phyloP scores from a whole-genome alignment of 2,888 invertebrate species.

The Sarcophaga carnaria region DNA sequence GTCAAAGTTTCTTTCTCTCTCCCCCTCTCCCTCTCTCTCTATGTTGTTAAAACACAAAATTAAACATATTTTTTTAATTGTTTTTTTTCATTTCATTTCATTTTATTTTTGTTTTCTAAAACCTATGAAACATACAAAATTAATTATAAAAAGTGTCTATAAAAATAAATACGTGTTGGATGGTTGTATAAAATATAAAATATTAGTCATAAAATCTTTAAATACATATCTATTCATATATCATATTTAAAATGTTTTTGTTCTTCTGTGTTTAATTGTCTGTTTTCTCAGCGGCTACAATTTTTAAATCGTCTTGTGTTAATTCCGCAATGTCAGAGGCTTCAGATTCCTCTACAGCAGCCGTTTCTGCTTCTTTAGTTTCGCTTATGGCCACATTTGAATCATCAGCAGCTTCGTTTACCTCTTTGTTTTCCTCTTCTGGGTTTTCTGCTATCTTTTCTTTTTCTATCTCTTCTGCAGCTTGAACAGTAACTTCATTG shows the following conservation, averaged over 20 bases:
- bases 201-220: too few relatives aligned
- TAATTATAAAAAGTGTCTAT: slow-evolving; percentile 8
- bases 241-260: not conserved
- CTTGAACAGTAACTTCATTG: not conserved
- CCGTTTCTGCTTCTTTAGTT: not conserved
- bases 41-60: too few relatives aligned
- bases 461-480: not conserved
- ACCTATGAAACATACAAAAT: not conserved
- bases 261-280: slow-evolving; percentile 2
- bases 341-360: slow-evolving; percentile 33
- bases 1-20: slow-evolving; percentile 4
- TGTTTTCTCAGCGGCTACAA: slow-evolving; percentile 9
- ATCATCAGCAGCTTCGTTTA: not conserved
- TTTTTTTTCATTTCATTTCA: too few relatives aligned
- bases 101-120: not conserved
- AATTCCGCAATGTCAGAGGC: slow-evolving; percentile 76
- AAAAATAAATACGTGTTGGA: not conserved
- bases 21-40: too few relatives aligned
- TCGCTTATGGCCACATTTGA: not conserved
- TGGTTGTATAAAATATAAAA: not conserved
- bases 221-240: not conserved
- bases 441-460: not conserved
- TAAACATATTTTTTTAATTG: too few relatives aligned
- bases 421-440: not conserved
- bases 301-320: slow-evolving; percentile 64